phyloP scores from a whole-genome alignment of 1,140 invertebrate genomes.

The Ceratosolen fusciceps region DNA sequence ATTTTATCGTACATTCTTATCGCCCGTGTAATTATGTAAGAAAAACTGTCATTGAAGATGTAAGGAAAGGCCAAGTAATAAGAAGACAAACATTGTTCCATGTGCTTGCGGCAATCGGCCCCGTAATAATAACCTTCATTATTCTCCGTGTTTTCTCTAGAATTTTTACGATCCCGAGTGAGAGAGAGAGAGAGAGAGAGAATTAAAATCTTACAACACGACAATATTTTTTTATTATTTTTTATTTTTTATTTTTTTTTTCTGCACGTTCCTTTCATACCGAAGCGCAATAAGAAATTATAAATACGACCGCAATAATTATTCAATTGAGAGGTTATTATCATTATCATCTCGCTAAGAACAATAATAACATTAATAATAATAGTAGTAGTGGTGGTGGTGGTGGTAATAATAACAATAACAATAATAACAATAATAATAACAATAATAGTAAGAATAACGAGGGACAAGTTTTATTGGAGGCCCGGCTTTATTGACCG shows the following conservation, averaged over 20 bases:
- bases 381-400: no score
- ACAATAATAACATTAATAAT: no score
- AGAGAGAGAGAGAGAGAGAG: neutral
- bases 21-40: neutral
- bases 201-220: neutral
- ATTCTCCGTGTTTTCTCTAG: neutral
- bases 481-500: no score
- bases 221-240: neutral
- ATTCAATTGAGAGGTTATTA: neutral
- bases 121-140: slow-evolving; percentile 16
- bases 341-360: no score
- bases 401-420: no score
- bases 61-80: neutral
- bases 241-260: no score
- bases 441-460: no score
- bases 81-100: neutral
- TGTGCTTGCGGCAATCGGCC: neutral
- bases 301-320: neutral
- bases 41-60: neutral
- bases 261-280: neutral
- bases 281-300: neutral
- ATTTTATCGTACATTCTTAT: neutral
- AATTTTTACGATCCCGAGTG: neutral
- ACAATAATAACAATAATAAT: no score
- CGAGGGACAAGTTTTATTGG: no score